phyloP scores from a whole-genome alignment of 2,888 invertebrate genomes.

The Apamea sordens region DNA sequence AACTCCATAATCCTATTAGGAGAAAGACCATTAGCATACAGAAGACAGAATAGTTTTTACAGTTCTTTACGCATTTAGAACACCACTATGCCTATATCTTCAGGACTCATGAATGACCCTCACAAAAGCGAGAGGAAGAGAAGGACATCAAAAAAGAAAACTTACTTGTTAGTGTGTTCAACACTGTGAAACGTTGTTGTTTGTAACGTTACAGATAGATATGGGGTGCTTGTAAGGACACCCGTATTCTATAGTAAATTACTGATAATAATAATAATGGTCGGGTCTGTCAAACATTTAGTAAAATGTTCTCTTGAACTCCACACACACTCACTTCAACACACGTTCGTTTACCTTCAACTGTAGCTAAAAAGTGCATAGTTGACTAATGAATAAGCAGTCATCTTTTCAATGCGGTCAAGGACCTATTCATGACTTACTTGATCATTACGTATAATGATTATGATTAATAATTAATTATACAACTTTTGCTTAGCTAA shows the following conservation, averaged over 20 bases:
- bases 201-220: not conserved
- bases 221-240: not conserved
- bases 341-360: conserved; percentile 15
- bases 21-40: not conserved
- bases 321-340: not conserved
- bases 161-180: not conserved
- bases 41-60: not conserved
- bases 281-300: not conserved
- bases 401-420: conserved; percentile 30
- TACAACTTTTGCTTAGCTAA: conserved; percentile 23
- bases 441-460: conserved; percentile 8
- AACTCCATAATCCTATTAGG: not conserved
- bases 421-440: conserved; percentile 34
- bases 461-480: conserved; percentile 25
- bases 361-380: conserved; percentile 12
- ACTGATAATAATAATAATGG: conserved; percentile 8
- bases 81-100: not conserved
- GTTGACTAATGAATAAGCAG: conserved; percentile 20
- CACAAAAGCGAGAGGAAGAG: not conserved
- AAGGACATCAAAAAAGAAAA: not conserved
- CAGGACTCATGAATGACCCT: not conserved
- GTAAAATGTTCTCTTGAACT: conserved; percentile 1
- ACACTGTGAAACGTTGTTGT: not conserved
- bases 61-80: not conserved
- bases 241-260: conserved; percentile 10